These are phyloP conservation scores for Cheilosia vernalis DNA, from an alignment of 2,888 invertebrate species.

Conservation along the genomic window DNA sequence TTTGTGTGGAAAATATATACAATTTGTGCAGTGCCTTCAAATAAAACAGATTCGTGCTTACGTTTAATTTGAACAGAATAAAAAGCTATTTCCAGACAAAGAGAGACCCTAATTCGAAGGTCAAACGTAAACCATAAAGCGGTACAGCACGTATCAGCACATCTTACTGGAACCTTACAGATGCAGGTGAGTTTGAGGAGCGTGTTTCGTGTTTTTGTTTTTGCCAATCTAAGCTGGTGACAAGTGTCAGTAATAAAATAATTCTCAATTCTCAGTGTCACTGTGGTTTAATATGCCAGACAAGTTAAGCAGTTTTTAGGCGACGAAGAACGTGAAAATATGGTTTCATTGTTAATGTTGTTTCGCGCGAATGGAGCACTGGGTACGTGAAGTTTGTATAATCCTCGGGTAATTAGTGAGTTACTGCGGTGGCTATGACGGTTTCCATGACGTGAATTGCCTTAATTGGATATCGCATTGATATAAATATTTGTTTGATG, in stretches of 20 bases:
- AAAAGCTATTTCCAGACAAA: constrained; percentile 21
- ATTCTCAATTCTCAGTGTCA: constrained; percentile 54
- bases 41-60: constrained; percentile 33
- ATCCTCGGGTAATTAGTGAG: constrained; percentile 12
- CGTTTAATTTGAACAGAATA: constrained; percentile 20
- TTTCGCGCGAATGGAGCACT: constrained; percentile 16
- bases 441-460: not conserved
- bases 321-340: constrained; percentile 40
- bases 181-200: constrained; percentile 64
- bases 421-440: constrained; percentile 6
- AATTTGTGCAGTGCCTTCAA: constrained; percentile 43
- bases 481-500: constrained; percentile 2
- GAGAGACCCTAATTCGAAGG: constrained; percentile 37
- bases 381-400: constrained; percentile 45
- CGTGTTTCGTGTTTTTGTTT: constrained; percentile 13
- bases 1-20: constrained; percentile 26
- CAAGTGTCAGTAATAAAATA: constrained; percentile 19
- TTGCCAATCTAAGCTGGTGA: constrained; percentile 32
- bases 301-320: constrained; percentile 31
- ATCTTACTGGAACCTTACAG: constrained; percentile 33
- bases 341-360: constrained; percentile 51
- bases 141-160: constrained; percentile 43
- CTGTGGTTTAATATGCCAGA: constrained; percentile 40
- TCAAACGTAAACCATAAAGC: constrained; percentile 40
- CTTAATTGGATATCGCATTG: not conserved